These are phyloP conservation scores for Miichthys miiuy DNA, from an alignment of 2,797 vertebrate species.

Conservation along the genomic window DNA sequence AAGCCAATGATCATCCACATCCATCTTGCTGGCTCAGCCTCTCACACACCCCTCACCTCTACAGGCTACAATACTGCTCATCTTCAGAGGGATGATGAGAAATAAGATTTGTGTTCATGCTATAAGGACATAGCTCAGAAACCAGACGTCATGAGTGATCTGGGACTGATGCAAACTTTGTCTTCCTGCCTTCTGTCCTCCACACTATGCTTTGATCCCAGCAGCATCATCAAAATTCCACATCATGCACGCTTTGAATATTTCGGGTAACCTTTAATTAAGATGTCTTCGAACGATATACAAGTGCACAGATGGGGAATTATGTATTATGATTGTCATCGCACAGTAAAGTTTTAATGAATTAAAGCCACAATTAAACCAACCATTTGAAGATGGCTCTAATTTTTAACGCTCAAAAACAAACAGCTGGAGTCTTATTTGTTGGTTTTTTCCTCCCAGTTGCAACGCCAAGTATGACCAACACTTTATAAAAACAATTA, in stretches of 20 bases:
- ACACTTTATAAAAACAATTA: constrained; percentile 16
- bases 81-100: neutral
- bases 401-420: constrained; percentile 3
- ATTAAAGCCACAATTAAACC: neutral
- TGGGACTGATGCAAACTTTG: neutral
- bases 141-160: neutral
- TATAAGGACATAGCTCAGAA: neutral
- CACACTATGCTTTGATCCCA: neutral
- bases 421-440: constrained; percentile 12
- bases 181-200: neutral
- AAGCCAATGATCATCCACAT: neutral
- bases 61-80: neutral
- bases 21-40: neutral
- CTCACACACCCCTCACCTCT: neutral
- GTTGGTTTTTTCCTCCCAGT: neutral
- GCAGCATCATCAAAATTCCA: neutral
- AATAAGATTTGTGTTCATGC: neutral
- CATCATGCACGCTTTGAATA: neutral
- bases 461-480: constrained; percentile 16
- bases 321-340: neutral
- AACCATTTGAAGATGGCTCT: neutral
- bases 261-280: neutral
- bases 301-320: neutral
- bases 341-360: neutral
- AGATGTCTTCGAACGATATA: neutral